Conservation (phyloP, 2,113 vertebrate genomes). For the Irena cyanogastra region DNA sequence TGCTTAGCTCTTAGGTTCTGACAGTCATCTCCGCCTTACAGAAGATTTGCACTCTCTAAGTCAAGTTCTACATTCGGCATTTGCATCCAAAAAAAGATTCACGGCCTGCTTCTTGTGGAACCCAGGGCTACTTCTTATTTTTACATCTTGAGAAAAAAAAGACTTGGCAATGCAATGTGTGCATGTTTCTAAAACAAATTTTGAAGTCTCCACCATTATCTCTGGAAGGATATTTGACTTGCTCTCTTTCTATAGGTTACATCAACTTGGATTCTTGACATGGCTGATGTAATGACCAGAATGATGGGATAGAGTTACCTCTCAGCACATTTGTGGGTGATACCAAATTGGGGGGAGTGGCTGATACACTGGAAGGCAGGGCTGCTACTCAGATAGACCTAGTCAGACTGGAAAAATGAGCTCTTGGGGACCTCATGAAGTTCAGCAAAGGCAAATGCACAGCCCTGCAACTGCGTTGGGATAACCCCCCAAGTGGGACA, state of each 20-base stretch:
- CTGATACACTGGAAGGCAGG: not conserved
- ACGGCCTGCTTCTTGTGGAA: not conserved
- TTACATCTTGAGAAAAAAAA: not conserved
- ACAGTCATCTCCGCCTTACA: not conserved
- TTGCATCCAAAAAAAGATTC: not conserved
- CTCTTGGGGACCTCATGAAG: not conserved
- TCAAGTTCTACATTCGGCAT: not conserved
- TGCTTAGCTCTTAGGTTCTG: not conserved
- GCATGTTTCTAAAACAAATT: not conserved
- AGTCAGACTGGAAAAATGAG: slow-evolving; percentile 21
- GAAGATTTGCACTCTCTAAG: not conserved
- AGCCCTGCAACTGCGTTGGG: not conserved
- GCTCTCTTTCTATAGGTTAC: not conserved
- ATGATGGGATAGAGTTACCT: not conserved
- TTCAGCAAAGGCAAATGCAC: not conserved
- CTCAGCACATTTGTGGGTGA: slow-evolving; percentile 15
- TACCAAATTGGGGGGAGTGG: slow-evolving; percentile 21
- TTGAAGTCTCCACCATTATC: not conserved
- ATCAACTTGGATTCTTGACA: not conserved
- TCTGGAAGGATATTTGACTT: not conserved
- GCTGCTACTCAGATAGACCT: not conserved
- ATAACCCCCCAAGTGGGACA: not conserved
- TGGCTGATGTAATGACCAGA: not conserved
- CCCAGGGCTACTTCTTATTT: not conserved
- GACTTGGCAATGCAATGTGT: not conserved